phyloP scores from a whole-genome alignment of 2,888 invertebrate genomes.

The Pristionchus arcanus region DNA sequence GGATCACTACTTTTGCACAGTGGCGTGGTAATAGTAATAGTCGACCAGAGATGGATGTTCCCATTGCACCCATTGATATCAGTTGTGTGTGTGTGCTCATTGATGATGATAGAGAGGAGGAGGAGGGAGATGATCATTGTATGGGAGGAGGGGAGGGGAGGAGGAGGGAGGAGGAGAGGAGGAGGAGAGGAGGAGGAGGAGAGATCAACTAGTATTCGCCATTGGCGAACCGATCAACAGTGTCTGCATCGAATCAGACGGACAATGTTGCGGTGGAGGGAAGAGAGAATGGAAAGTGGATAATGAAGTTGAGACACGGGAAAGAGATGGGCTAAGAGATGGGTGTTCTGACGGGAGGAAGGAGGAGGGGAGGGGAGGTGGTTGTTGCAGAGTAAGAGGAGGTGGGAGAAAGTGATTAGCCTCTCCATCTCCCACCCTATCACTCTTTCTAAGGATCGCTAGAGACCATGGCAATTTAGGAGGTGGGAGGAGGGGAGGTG shows the following conservation, averaged over 20 bases:
- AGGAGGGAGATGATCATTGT: not conserved
- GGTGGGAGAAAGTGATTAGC: not conserved
- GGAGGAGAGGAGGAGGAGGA: not conserved
- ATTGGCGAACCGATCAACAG: not conserved
- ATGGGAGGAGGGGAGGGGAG: not conserved
- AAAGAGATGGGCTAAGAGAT: not conserved
- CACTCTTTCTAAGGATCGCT: not conserved
- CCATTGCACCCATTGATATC: not conserved
- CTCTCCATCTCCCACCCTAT: not conserved
- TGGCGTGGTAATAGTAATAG: not conserved
- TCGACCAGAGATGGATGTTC: not conserved
- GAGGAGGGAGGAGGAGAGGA: not conserved
- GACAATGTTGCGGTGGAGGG: not conserved
- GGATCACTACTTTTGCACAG: not conserved
- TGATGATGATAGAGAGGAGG: not conserved
- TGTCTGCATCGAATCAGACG: not conserved
- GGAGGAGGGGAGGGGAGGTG: not conserved
- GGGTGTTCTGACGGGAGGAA: not conserved
- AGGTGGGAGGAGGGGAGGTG: not conserved
- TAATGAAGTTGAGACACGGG: constrained; percentile 27
- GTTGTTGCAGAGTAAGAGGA: not conserved
- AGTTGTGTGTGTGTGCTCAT: not conserved
- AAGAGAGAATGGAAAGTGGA: constrained; percentile 44
- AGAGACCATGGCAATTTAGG: not conserved
- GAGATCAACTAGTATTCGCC: not conserved